A percentile compares a stretch with the other conserved stretches of the same genome.
Conservation (phyloP, 2,888 invertebrate species). For the Incurvaria masculella region DNA sequence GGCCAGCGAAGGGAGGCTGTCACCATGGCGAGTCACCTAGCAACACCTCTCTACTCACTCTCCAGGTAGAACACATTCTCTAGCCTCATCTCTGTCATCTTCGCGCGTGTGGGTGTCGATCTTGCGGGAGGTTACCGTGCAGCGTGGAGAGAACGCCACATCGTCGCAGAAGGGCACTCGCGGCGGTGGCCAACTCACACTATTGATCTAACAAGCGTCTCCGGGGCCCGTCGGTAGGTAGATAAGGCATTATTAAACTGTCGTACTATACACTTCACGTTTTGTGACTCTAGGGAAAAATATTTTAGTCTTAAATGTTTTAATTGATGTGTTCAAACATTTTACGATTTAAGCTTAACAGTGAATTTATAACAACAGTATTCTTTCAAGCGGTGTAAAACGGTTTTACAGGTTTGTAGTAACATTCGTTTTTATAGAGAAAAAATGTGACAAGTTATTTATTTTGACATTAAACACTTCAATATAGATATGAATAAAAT, state of each 20-base stretch:
- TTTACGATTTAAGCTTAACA: no score
- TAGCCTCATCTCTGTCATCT: slow-evolving; percentile 52
- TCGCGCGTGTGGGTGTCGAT: slow-evolving; percentile 21
- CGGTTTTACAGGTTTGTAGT: no score
- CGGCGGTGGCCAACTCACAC: slow-evolving; percentile 26
- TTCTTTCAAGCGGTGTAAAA: no score
- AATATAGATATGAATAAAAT: no score
- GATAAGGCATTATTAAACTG: slow-evolving; percentile 23
- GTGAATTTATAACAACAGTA: no score
- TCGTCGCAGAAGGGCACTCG: slow-evolving; percentile 31
- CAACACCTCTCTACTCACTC: slow-evolving; percentile 50
- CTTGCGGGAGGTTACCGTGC: slow-evolving; percentile 20
- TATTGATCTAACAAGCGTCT: slow-evolving; percentile 44
- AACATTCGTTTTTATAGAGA: no score
- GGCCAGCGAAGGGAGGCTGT: slow-evolving; percentile 29
- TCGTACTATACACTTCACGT: slow-evolving; percentile 26
- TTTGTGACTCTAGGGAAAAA: no score
- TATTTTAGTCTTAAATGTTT: no score
- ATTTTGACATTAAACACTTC: no score
- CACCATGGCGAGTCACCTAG: slow-evolving; percentile 40
- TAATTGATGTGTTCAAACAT: no score
- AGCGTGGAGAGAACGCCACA: slow-evolving; percentile 32
- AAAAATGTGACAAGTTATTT: no score
- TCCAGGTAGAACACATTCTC: slow-evolving; percentile 54
- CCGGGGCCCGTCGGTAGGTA: slow-evolving; percentile 33